Evolutionary conservation across 2,888 invertebrate species (phyloP).

Genomic region (Sarcophaga subvicina): DNA sequence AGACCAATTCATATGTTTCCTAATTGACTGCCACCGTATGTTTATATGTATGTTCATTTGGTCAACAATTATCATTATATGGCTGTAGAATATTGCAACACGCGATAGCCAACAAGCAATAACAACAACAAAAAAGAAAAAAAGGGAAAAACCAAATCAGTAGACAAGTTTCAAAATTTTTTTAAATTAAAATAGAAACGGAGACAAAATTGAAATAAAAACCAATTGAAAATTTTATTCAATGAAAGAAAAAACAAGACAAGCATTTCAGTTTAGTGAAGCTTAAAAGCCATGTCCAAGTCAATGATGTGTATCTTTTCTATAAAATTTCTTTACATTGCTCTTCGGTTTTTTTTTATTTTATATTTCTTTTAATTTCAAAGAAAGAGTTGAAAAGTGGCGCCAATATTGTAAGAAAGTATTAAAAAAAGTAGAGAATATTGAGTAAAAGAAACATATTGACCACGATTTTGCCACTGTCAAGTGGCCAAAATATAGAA

Average conservation of each 20-base stretch:
- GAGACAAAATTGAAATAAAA: not conserved
- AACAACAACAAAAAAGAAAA: not conserved
- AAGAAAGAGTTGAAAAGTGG: slow-evolving; percentile 41
- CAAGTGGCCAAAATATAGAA: slow-evolving; percentile 67
- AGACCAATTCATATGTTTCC: not conserved
- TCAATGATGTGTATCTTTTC: slow-evolving; percentile 60
- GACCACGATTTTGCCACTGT: slow-evolving; percentile 66
- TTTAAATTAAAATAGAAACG: not conserved
- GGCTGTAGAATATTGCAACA: slow-evolving; percentile 12
- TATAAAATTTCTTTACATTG: not conserved
- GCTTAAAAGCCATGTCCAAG: slow-evolving; percentile 51
- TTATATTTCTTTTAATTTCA: slow-evolving; percentile 9
- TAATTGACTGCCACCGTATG: not conserved
- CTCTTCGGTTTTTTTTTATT: not conserved
- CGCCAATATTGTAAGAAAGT: slow-evolving; percentile 57
- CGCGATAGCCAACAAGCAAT: not conserved
- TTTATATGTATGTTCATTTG: not conserved
- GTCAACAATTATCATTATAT: slow-evolving; percentile 26
- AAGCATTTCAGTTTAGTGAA: slow-evolving; percentile 37
- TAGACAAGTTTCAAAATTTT: not conserved
- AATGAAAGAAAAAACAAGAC: slow-evolving; percentile 4
- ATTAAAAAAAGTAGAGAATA: not conserved
- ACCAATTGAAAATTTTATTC: not conserved
- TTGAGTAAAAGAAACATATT: slow-evolving; percentile 59
- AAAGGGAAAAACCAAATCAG: not conserved